These are phyloP conservation scores for Chaitophorus viminalis DNA, from an alignment of 2,888 invertebrate species.

Conservation along the genomic window DNA sequence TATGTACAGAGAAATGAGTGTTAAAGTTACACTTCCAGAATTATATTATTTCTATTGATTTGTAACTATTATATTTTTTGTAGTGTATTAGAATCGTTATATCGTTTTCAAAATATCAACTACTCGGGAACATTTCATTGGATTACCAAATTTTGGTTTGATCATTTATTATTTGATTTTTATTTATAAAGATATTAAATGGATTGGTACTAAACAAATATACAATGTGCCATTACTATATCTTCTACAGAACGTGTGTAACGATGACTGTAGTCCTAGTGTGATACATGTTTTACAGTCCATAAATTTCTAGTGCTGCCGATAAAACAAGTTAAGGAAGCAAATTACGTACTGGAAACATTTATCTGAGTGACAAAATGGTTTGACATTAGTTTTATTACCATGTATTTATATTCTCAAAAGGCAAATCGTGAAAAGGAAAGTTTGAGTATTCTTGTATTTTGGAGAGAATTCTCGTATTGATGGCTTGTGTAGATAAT, in stretches of 20 bases:
- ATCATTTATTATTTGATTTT: background rate
- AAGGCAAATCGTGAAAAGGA: background rate
- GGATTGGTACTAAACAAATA: background rate
- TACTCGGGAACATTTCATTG: too few species aligned
- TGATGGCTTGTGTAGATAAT: background rate
- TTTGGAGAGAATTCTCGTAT: background rate
- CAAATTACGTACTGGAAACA: conserved; percentile 42
- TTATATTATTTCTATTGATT: too few species aligned
- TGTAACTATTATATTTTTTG: too few species aligned
- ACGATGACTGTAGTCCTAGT: background rate
- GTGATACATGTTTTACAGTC: conserved; percentile 36
- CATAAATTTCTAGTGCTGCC: conserved; percentile 25
- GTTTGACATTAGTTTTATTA: conserved; percentile 48
- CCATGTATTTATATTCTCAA: background rate
- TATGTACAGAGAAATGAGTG: too few species aligned
- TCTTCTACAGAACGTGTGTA: background rate
- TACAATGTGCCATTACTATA: background rate
- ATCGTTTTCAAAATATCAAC: too few species aligned
- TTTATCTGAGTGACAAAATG: conserved; percentile 44
- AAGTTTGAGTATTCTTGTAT: background rate
- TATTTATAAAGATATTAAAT: background rate
- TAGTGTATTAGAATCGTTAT: too few species aligned
- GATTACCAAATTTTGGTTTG: background rate
- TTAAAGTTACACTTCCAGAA: too few species aligned
- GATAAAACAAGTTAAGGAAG: conserved; percentile 48